A percentile compares a stretch with the other conserved stretches of the same genome.
Conservation (phyloP, 2,113 vertebrate species). For the Hippocampus guttulatus region DNA sequence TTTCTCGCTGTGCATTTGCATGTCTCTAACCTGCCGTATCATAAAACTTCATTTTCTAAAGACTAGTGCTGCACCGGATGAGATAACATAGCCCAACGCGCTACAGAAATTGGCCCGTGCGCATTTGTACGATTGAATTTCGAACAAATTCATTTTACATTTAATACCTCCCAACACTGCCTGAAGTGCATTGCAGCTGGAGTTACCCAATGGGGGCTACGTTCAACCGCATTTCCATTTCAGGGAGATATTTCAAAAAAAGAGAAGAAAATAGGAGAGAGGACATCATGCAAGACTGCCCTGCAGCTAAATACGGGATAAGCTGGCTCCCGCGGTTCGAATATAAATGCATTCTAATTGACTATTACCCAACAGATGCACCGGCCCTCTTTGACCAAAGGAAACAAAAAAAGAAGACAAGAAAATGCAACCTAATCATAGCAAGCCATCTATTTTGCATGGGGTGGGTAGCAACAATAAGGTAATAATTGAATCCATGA, state of each 20-base stretch:
- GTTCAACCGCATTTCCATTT: slow-evolving; percentile 13
- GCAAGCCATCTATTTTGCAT: slow-evolving; percentile 29
- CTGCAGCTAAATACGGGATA: slow-evolving; percentile 9
- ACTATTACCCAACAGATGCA: slow-evolving; percentile 30
- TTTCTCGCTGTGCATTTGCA: no score
- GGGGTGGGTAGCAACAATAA: slow-evolving; percentile 43
- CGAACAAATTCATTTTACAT: slow-evolving; percentile 34
- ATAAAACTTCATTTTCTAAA: not conserved
- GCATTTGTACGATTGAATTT: not conserved
- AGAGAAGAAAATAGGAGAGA: not conserved
- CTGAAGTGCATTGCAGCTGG: slow-evolving; percentile 16
- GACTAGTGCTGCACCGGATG: not conserved
- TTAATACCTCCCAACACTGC: slow-evolving; percentile 35
- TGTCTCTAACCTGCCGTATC: no score
- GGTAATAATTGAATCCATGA: slow-evolving; percentile 55
- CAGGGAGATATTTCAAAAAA: slow-evolving; percentile 3
- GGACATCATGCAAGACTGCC: slow-evolving; percentile 15
- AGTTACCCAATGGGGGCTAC: slow-evolving; percentile 13
- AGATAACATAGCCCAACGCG: not conserved
- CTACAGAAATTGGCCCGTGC: not conserved
- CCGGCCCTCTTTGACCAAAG: slow-evolving; percentile 35
- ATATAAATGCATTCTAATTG: slow-evolving; percentile 27
- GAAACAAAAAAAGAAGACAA: no score
- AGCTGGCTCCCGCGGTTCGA: slow-evolving; percentile 11
- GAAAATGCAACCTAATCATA: slow-evolving; percentile 26